Conservation (phyloP, 2,113 vertebrate species). For the Apaloderma vittatum region DNA sequence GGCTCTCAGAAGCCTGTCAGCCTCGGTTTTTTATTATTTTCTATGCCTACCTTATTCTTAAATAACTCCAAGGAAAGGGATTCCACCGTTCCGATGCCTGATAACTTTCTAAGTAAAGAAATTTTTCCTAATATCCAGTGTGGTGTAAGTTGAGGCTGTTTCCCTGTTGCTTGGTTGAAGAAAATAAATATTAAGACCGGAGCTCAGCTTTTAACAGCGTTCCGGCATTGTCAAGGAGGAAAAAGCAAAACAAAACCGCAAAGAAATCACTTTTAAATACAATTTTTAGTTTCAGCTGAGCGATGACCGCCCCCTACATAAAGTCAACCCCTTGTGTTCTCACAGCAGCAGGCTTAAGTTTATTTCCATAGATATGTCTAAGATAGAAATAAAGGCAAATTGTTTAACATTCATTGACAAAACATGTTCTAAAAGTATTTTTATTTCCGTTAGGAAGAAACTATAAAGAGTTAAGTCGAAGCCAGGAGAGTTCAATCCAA, state of each 20-base stretch:
- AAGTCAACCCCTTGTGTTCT: neutral
- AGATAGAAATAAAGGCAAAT: neutral
- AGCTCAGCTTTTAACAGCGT: slow-evolving; percentile 60
- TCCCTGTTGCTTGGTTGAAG: neutral
- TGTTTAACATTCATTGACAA: neutral
- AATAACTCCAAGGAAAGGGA: no score
- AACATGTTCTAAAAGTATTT: neutral
- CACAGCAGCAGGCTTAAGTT: neutral
- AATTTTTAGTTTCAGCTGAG: slow-evolving; percentile 32
- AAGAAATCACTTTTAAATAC: slow-evolving; percentile 9
- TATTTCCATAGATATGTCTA: neutral
- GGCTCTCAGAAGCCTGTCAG: no score
- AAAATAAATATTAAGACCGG: slow-evolving; percentile 78
- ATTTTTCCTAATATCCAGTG: no score
- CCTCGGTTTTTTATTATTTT: no score
- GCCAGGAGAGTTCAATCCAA: neutral
- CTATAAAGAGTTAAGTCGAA: rapidly evolving
- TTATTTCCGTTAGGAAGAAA: neutral
- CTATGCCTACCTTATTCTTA: no score
- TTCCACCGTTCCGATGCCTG: no score
- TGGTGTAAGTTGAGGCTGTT: no score
- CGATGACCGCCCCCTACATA: neutral
- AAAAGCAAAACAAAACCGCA: neutral
- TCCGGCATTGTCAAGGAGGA: slow-evolving; percentile 55
- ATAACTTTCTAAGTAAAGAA: no score